Conservation (phyloP, 1,140 invertebrate genomes). For the Cydia fagiglandana region DNA sequence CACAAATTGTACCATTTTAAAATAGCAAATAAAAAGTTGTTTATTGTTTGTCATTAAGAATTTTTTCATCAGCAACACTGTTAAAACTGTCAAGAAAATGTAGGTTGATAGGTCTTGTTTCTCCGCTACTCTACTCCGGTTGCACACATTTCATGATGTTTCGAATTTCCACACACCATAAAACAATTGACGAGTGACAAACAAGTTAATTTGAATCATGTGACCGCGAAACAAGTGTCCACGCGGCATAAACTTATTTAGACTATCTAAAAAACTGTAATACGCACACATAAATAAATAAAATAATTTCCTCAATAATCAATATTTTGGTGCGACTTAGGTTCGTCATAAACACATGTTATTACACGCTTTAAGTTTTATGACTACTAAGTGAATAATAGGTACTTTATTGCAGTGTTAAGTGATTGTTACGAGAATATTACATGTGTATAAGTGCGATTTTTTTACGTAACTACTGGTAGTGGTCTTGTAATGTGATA, state of each 20-base stretch:
- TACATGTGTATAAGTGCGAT: conserved; percentile 5
- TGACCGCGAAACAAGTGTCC: conserved; percentile 14
- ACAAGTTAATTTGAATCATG: background rate
- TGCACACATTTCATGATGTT: conserved; percentile 29
- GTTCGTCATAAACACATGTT: background rate
- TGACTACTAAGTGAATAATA: background rate
- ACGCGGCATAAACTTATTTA: background rate
- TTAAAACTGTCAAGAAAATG: conserved; percentile 21
- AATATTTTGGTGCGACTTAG: conserved; percentile 16
- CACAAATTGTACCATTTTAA: background rate
- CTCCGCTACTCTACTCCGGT: background rate
- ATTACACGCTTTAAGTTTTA: background rate
- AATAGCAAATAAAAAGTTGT: no score
- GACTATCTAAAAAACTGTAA: background rate
- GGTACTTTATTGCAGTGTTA: background rate
- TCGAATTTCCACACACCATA: conserved; percentile 15
- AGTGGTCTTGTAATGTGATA: background rate
- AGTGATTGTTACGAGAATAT: background rate
- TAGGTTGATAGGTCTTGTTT: conserved; percentile 5
- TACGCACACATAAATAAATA: conserved; percentile 20
- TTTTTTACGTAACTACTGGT: conserved; percentile 25
- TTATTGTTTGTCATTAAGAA: no score
- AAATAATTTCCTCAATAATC: conserved; percentile 20
- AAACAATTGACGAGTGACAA: conserved; percentile 8
- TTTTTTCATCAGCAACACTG: background rate